Conservation (phyloP, 2,113 vertebrate species). For the Ochotona curzoniae region DNA sequence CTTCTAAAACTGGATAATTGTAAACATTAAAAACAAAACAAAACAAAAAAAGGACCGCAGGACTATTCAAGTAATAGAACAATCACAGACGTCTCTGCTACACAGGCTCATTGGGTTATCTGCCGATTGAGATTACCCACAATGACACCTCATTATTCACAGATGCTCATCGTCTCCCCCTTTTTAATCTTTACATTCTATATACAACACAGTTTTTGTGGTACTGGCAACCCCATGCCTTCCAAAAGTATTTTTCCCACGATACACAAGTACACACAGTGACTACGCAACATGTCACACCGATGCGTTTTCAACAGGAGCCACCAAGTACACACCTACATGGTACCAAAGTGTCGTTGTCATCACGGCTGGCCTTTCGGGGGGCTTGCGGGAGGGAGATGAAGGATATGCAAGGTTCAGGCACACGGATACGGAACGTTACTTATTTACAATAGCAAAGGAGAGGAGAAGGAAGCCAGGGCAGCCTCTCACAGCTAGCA, state of each 20-base stretch:
- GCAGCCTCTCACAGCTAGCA: constrained; percentile 86
- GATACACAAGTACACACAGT: constrained; percentile 98
- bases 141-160: constrained; percentile 92
- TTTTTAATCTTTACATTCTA: constrained; percentile 94
- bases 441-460: constrained; percentile 91
- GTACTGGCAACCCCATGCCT: constrained; percentile 93
- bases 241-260: constrained; percentile 94
- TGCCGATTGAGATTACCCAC: constrained; percentile 92
- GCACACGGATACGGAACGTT: constrained; percentile 94
- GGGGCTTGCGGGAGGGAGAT: constrained; percentile 88
- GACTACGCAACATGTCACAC: constrained; percentile 96
- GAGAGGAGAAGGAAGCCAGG: constrained; percentile 81
- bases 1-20: constrained; percentile 93
- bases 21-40: constrained; percentile 92
- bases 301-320: constrained; percentile 92
- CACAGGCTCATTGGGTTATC: constrained; percentile 92
- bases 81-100: constrained; percentile 93
- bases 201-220: constrained; percentile 97
- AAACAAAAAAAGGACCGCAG: constrained; percentile 88
- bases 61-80: constrained; percentile 99
- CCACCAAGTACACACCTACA: constrained; percentile 93
- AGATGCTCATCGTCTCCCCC: constrained; percentile 94
- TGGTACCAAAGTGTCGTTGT: constrained; percentile 92
- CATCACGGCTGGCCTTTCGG: constrained; percentile 92
- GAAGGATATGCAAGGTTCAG: constrained; percentile 94